phyloP scores from a whole-genome alignment of 1,140 invertebrate species.

The Tetragonula clypearis region DNA sequence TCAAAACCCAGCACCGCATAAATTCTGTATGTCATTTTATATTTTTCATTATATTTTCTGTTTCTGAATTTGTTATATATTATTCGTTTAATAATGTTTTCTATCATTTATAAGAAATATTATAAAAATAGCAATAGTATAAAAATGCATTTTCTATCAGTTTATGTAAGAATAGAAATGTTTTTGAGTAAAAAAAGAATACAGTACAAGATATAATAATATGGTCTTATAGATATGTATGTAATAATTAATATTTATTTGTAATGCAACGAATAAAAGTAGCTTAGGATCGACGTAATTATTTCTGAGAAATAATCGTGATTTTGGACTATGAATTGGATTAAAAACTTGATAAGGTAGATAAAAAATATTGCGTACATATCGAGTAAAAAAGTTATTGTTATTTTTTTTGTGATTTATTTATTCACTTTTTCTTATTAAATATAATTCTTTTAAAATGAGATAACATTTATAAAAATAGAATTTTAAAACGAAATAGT shows the following conservation, averaged over 20 bases:
- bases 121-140: background rate
- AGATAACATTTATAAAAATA: constrained; percentile 31
- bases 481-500: constrained; percentile 15
- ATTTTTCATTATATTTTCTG: background rate
- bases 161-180: background rate
- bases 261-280: background rate
- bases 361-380: background rate
- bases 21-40: background rate
- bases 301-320: background rate
- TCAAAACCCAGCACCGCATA: constrained; percentile 27
- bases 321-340: background rate
- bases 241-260: too few species aligned
- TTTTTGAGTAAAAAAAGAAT: too few species aligned
- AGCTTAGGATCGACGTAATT: background rate
- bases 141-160: too few species aligned
- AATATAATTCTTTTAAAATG: background rate
- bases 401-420: background rate
- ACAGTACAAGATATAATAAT: constrained; percentile 11
- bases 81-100: background rate
- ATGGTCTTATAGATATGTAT: background rate
- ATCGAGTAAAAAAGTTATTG: background rate
- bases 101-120: background rate
- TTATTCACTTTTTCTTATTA: background rate
- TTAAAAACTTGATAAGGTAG: background rate
- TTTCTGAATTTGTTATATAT: background rate